A percentile compares a stretch with the other conserved stretches of the same genome.
Evolutionary conservation across 92 coral and sea anemone genomes (phyloP).

Genomic region (Montipora capitata): DNA sequence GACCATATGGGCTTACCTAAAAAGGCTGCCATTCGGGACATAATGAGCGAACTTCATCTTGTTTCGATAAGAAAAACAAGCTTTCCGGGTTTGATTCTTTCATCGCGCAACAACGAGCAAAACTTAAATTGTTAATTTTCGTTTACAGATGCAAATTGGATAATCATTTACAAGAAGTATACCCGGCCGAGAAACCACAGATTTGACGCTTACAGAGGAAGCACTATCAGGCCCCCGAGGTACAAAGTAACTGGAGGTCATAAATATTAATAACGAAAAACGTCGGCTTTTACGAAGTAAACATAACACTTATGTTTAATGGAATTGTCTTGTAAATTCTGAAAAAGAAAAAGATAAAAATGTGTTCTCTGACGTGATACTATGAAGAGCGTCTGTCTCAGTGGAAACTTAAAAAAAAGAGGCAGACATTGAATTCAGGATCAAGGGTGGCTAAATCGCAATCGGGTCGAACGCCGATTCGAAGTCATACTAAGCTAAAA

Average conservation of each 20-base stretch:
- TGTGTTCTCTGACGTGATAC: not conserved
- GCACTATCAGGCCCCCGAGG: not conserved
- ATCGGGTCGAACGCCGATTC: not conserved
- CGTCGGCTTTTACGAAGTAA: not conserved
- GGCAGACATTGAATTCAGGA: too few species aligned
- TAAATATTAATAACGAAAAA: conserved; percentile 29
- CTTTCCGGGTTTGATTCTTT: not conserved
- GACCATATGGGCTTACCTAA: conserved; percentile 5
- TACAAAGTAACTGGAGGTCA: conserved; percentile 10
- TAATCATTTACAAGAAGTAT: not conserved
- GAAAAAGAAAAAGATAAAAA: too few species aligned
- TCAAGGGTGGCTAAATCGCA: not conserved
- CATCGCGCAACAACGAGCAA: not conserved
- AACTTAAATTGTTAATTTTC: not conserved
- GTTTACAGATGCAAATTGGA: not conserved
- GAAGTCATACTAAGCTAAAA: not conserved
- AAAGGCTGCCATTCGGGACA: not conserved
- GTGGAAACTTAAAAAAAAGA: too few species aligned
- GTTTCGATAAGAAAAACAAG: not conserved
- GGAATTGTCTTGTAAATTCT: not conserved
- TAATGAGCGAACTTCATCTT: not conserved
- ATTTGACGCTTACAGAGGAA: conserved; percentile 4
- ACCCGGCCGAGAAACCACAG: not conserved
- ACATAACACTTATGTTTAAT: not conserved
- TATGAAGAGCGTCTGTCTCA: too few species aligned